Percentiles rank a stretch among this genome's conserved stretches.
phyloP scores from a whole-genome alignment of 2,113 vertebrate species.

The Aramus guarauna region DNA sequence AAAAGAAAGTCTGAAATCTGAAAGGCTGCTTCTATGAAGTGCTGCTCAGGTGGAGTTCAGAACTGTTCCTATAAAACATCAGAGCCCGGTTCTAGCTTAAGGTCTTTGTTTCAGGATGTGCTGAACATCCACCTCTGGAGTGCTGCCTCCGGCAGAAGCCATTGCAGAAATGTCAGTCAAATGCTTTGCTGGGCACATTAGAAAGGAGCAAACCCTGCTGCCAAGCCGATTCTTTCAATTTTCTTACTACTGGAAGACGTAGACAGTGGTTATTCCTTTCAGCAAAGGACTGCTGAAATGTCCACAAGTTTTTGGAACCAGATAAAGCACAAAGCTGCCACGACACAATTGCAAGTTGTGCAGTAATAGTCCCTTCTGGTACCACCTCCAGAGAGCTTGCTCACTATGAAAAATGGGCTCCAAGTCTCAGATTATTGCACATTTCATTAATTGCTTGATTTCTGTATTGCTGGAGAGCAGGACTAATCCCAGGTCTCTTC shows the following conservation, averaged over 20 bases:
- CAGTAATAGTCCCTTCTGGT: background rate
- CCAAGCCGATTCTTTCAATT: background rate
- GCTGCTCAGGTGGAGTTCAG: background rate
- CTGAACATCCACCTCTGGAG: background rate
- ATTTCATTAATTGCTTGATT: background rate
- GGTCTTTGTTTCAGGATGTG: background rate
- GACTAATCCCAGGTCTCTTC: background rate
- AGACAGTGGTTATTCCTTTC: background rate
- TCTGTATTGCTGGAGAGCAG: background rate
- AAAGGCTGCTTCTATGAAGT: background rate
- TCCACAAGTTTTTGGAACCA: background rate
- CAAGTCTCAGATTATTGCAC: background rate
- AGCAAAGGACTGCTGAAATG: background rate
- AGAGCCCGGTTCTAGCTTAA: background rate
- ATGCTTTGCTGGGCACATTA: accelerated
- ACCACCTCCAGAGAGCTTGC: background rate
- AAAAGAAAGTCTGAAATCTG: background rate
- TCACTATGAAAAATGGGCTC: background rate
- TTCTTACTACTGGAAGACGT: background rate
- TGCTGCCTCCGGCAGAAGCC: background rate
- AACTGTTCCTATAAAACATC: background rate
- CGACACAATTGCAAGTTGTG: accelerated
- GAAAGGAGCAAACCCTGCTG: background rate
- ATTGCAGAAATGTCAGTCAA: accelerated
- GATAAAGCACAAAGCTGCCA: background rate